These are phyloP conservation scores for Adelosebastes latens DNA, from an alignment of 2,797 vertebrate species.

Conservation along the genomic window DNA sequence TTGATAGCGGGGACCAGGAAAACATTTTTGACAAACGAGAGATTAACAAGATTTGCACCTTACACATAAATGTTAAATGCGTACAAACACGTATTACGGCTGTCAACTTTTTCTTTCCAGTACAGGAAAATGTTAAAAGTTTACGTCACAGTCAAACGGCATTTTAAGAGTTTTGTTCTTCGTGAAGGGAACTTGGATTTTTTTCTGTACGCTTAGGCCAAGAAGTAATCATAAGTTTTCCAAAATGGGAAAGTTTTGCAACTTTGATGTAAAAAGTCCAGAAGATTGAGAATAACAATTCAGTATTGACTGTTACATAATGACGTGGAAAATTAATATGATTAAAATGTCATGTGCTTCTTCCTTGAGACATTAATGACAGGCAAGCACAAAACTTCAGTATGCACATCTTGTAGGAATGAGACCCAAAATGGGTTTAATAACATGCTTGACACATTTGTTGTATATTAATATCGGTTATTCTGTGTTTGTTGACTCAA, in stretches of 20 bases:
- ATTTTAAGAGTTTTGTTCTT: neutral
- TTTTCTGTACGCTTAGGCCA: neutral
- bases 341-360: neutral
- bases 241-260: neutral
- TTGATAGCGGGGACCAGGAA: neutral
- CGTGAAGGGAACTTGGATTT: neutral
- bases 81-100: neutral
- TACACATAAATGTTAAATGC: neutral
- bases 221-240: neutral
- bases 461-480: slow-evolving; percentile 21
- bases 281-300: neutral
- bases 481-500: slow-evolving; percentile 57
- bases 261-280: neutral
- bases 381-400: neutral
- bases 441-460: slow-evolving; percentile 32
- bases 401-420: neutral
- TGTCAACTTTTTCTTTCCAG: neutral
- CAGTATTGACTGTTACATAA: neutral
- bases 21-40: neutral
- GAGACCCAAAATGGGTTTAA: slow-evolving; percentile 17
- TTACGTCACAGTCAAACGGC: neutral
- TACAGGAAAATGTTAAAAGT: neutral
- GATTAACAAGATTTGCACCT: no score
- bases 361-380: neutral
- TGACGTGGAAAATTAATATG: neutral